Percentiles rank a stretch among this genome's conserved stretches.
phyloP scores from a whole-genome alignment of 2,888 invertebrate genomes.

The Julus scanicus region DNA sequence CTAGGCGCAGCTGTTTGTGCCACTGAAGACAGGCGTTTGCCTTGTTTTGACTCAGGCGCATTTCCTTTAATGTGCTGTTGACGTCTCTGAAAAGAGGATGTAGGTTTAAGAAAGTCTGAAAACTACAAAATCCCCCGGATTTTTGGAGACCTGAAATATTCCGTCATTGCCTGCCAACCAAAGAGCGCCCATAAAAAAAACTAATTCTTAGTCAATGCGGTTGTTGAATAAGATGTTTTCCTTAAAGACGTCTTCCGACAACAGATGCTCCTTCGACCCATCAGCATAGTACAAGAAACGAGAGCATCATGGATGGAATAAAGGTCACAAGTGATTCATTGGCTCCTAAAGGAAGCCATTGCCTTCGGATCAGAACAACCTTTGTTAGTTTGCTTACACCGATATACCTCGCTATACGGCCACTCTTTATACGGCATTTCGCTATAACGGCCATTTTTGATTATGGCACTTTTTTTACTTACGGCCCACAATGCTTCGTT shows the following conservation, averaged over 20 bases:
- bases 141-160: not conserved
- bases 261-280: constrained; percentile 5
- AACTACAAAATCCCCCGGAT: not conserved
- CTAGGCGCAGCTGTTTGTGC: constrained; percentile 26
- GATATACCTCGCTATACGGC: too few relatives aligned
- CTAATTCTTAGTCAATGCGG: constrained; percentile 19
- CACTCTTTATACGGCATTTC: too few relatives aligned
- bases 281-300: not conserved
- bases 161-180: constrained; percentile 33
- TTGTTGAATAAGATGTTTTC: constrained; percentile 26
- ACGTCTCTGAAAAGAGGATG: constrained; percentile 33
- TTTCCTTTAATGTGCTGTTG: constrained; percentile 26
- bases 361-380: too few relatives aligned
- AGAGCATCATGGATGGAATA: not conserved
- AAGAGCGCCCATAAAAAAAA: not conserved
- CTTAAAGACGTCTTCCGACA: constrained; percentile 25
- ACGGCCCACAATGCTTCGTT: too few relatives aligned
- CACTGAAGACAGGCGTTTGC: constrained; percentile 33
- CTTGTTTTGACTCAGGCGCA: constrained; percentile 33
- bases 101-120: constrained; percentile 10
- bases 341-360: too few relatives aligned
- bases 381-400: too few relatives aligned
- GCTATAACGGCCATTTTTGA: too few relatives aligned
- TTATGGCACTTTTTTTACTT: too few relatives aligned
- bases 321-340: not conserved